phyloP scores from a whole-genome alignment of 1,140 invertebrate species.

The Hormaphis cornu region DNA sequence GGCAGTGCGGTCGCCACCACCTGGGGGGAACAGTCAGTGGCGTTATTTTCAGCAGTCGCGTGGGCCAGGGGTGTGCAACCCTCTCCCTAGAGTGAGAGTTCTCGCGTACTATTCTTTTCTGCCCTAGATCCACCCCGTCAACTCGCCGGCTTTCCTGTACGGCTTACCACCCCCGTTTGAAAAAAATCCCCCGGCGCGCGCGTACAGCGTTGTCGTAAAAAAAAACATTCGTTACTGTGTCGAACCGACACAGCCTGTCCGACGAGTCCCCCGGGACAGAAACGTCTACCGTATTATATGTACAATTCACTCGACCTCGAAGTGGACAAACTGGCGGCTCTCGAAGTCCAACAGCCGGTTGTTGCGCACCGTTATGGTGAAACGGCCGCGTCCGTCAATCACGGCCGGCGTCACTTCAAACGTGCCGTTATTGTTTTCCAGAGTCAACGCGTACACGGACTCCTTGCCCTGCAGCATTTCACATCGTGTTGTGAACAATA shows the following conservation, averaged over 20 bases:
- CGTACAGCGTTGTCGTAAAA: no score
- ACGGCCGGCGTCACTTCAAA: constrained; percentile 82
- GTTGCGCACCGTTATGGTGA: constrained; percentile 73
- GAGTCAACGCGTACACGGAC: constrained; percentile 67
- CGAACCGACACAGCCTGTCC: no score
- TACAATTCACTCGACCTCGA: constrained; percentile 29
- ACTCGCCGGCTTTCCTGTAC: no score
- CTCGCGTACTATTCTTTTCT: no score
- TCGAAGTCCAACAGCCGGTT: constrained; percentile 75
- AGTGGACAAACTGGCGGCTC: constrained; percentile 42
- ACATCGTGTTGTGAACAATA: background rate
- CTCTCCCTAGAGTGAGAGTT: no score
- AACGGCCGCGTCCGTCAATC: constrained; percentile 67
- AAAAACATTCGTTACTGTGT: no score
- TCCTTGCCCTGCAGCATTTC: constrained; percentile 52
- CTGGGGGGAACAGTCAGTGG: background rate
- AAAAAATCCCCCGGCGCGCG: no score
- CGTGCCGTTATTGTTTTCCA: constrained; percentile 72
- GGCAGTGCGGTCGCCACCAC: constrained; percentile 40
- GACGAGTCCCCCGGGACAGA: no score
- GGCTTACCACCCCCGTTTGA: no score
- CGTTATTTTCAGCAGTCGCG: no score
- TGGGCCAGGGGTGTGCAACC: no score
- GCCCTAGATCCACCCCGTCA: no score
- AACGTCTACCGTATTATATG: background rate